Evolutionary conservation across 2,888 invertebrate genomes (phyloP).

Genomic region (Drosophila merina): DNA sequence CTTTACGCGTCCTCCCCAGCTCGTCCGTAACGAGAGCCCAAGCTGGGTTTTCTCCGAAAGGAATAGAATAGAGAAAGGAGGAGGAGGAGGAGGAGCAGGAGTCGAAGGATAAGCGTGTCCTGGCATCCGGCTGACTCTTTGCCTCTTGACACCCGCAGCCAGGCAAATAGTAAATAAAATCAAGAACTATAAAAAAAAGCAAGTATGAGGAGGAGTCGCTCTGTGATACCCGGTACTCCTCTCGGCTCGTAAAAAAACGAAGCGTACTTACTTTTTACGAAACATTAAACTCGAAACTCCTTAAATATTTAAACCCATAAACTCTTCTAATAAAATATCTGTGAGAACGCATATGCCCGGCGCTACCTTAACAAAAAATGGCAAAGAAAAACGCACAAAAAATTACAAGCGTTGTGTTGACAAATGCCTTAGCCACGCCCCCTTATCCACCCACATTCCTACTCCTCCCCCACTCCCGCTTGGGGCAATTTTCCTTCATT

Average conservation of each 20-base stretch:
- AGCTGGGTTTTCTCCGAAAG: not conserved
- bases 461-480: not conserved
- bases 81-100: too few relatives aligned
- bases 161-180: constrained; percentile 74
- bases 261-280: not conserved
- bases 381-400: constrained; percentile 16
- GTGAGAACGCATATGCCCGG: not conserved
- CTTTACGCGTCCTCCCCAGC: constrained; percentile 56
- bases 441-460: not conserved
- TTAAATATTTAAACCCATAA: not conserved
- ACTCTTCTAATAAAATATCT: not conserved
- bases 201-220: not conserved
- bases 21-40: constrained; percentile 36
- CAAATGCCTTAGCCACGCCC: constrained; percentile 51
- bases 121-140: constrained; percentile 38
- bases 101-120: constrained; percentile 44
- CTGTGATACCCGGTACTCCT: not conserved
- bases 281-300: not conserved
- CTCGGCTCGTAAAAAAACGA: not conserved
- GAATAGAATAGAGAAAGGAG: not conserved
- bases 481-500: constrained; percentile 48
- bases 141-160: constrained; percentile 19
- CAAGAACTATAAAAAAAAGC: constrained; percentile 69
- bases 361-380: not conserved
- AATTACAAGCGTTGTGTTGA: constrained; percentile 68